phyloP scores from a whole-genome alignment of 2,797 vertebrate genomes.

The Ceryle rudis region DNA sequence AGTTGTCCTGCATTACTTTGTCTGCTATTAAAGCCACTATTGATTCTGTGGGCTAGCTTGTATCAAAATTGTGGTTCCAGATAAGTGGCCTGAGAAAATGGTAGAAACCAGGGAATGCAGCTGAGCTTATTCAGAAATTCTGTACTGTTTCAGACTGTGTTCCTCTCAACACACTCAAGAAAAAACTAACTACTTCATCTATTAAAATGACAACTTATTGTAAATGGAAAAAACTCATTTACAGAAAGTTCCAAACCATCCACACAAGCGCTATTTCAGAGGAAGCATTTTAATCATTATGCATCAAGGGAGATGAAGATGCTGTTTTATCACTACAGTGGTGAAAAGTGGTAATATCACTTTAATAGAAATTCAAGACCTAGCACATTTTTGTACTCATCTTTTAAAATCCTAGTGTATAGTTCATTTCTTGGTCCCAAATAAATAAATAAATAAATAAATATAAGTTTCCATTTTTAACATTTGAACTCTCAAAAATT shows the following conservation, averaged over 20 bases:
- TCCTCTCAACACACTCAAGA: background rate
- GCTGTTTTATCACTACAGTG: background rate
- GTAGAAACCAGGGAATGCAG: background rate
- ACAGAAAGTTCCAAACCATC: background rate
- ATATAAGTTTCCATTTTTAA: background rate
- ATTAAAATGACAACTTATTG: background rate
- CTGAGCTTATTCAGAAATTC: background rate
- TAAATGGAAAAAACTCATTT: background rate
- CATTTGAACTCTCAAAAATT: background rate
- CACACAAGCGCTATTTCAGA: fast-evolving
- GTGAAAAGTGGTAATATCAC: background rate
- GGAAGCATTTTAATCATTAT: background rate
- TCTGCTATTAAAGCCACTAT: background rate
- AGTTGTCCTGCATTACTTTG: background rate
- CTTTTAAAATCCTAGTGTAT: background rate
- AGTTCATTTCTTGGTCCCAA: background rate
- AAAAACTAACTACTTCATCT: background rate
- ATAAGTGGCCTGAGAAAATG: background rate
- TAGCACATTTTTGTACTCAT: background rate
- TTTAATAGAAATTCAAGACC: background rate
- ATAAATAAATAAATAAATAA: too few relatives aligned
- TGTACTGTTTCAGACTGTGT: background rate
- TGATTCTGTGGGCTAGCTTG: background rate
- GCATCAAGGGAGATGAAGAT: background rate
- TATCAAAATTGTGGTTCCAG: background rate